These are phyloP conservation scores for Myioborus melanocephalus DNA, from an alignment of 2,797 vertebrate genomes.

Conservation along the genomic window DNA sequence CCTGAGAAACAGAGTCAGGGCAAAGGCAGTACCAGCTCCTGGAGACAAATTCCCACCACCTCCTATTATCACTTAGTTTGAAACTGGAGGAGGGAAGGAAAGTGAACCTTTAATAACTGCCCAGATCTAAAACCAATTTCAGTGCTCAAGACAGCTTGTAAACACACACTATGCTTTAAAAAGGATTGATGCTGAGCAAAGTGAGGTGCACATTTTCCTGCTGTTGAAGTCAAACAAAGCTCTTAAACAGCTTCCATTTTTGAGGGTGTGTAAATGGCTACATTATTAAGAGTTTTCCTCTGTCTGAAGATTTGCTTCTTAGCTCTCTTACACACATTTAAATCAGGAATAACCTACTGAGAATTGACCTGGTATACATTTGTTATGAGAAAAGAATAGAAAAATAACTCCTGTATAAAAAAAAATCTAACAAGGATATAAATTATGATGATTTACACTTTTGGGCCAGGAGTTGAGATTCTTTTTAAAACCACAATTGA, in stretches of 20 bases:
- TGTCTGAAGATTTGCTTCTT: constrained; percentile 16
- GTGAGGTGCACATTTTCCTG: not conserved
- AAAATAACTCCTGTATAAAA: not conserved
- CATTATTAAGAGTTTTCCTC: not conserved
- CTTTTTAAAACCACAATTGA: constrained; percentile 48
- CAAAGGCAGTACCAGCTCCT: constrained; percentile 13
- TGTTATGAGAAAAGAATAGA: not conserved
- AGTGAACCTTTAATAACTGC: constrained; percentile 37
- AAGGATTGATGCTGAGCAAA: constrained; percentile 46
- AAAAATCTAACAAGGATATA: not conserved
- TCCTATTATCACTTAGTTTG: constrained; percentile 15
- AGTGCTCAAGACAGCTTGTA: constrained; percentile 40
- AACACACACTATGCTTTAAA: constrained; percentile 37
- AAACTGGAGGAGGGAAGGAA: constrained; percentile 25
- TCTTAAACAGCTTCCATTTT: constrained; percentile 34
- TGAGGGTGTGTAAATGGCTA: not conserved
- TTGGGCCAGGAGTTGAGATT: constrained; percentile 21
- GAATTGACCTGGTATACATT: not conserved
- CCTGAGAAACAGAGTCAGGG: not conserved
- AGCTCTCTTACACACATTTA: not conserved
- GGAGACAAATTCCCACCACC: not conserved
- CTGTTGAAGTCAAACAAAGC: constrained; percentile 27
- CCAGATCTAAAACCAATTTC: constrained; percentile 36
- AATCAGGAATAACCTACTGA: not conserved
- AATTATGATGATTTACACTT: constrained; percentile 35